Base-by-base conservation (phyloP, 2,113 vertebrate species). In the Notarius quadriscutis region DNA sequence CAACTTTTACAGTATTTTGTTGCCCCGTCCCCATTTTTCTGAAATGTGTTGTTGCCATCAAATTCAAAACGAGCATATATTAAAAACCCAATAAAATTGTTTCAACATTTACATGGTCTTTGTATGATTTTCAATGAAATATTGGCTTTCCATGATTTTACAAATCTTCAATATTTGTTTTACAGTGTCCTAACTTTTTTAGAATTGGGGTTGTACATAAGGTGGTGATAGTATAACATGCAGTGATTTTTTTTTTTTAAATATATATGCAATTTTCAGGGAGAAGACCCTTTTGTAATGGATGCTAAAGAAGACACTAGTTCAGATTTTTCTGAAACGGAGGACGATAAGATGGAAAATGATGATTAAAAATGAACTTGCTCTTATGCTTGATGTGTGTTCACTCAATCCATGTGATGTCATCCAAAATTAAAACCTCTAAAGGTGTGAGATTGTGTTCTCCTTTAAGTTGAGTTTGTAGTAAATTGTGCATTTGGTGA, bases 251-350 rank as follows among this genome's bases (percentile, higher is more conserved):
- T 60, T 55, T 30, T 30, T 30, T 30, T 30, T 30, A 30, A 30
- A 30, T 30, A 30, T 30, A 1, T 30, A 30, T 30, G 34, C 53
- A 11, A 20, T 69, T 82, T 50, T 75, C 78, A 97, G 96, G 96
- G 96, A 92, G 96, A 97, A 91, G 96, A 97, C 94, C 96, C 96
- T 84, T 97, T 97, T 94, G 95, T 96, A 91, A 88, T 91, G 75
- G 94, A 91, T 12, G 9, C 41, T 91, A 84, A 93, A 95, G 91
- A 94, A 94, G 82, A 89, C 92, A 91, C 74, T 15, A 69, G 75
- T 48, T 88, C 85, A 18, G 81, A 88, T 93, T 89, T 4, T 85
- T 0, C 95, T 94, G 86, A 89, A 34, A 51, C 63, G 12, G 87
- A 87, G 18, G 89, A 86, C 2, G 75, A 86, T 0, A 41, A 60